Evolutionary conservation across 2,888 invertebrate species (phyloP).

Genomic region (Melinaea marsaeus): DNA sequence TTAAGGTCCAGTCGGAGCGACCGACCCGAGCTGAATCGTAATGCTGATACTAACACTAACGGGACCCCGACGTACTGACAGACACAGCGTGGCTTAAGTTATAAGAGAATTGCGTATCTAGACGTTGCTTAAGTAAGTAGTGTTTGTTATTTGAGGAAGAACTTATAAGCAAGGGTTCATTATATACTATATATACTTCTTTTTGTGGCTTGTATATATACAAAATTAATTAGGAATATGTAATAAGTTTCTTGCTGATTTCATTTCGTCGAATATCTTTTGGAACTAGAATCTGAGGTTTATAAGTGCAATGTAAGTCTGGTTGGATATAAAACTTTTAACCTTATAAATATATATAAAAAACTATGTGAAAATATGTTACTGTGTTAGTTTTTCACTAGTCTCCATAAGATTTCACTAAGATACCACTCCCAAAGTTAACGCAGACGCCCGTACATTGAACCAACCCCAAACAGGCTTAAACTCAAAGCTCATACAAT

Average conservation of each 20-base stretch:
- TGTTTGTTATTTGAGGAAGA: not conserved
- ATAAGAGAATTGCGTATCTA: constrained; percentile 17
- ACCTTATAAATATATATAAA: no score
- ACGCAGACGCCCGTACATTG: constrained; percentile 40
- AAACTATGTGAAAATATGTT: no score
- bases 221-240: no score
- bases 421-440: constrained; percentile 2
- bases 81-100: constrained; percentile 36
- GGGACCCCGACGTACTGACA: constrained; percentile 49
- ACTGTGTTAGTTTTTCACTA: not conserved
- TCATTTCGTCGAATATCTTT: no score
- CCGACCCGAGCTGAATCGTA: constrained; percentile 52
- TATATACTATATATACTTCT: no score
- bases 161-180: no score
- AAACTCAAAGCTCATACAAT: constrained; percentile 52
- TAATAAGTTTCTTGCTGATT: no score
- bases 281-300: no score
- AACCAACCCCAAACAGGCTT: constrained; percentile 49
- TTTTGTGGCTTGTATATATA: no score
- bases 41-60: constrained; percentile 58
- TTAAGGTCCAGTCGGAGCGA: constrained; percentile 52
- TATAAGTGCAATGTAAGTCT: no score
- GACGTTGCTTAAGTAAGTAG: not conserved
- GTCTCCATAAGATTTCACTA: not conserved
- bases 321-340: no score